phyloP scores from a whole-genome alignment of 1,140 invertebrate species.

The Bombus superbus region DNA sequence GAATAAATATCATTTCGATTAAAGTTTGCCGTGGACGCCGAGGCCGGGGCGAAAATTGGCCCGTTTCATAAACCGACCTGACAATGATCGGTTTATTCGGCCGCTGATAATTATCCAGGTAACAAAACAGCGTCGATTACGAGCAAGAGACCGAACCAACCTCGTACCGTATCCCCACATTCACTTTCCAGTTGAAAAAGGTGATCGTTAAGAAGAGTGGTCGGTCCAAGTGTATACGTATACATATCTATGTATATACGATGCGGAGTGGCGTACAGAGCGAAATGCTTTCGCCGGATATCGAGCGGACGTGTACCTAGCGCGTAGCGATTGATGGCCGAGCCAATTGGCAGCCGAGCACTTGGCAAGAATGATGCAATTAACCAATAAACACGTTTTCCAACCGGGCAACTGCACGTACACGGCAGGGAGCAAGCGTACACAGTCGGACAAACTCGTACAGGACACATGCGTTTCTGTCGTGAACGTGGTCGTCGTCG shows the following conservation, averaged over 20 bases:
- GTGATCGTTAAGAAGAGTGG: not conserved
- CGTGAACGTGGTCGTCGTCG: constrained; percentile 23
- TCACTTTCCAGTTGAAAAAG: not conserved
- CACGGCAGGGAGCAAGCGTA: constrained; percentile 26
- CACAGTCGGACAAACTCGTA: not conserved
- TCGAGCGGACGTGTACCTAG: constrained; percentile 60
- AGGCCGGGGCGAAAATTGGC: not conserved
- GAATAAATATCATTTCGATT: constrained; percentile 31
- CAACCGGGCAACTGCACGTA: constrained; percentile 63
- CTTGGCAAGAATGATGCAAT: constrained; percentile 80
- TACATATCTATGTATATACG: not conserved
- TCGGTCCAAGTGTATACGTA: no score
- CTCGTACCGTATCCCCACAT: not conserved
- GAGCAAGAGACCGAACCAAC: not conserved
- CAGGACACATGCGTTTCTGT: constrained; percentile 1
- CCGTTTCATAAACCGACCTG: constrained; percentile 17
- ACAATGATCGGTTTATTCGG: constrained; percentile 37
- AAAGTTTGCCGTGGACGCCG: not conserved
- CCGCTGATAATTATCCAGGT: not conserved
- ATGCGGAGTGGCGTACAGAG: constrained; percentile 12
- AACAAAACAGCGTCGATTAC: constrained; percentile 4
- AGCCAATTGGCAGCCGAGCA: constrained; percentile 76
- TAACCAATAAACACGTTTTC: constrained; percentile 79
- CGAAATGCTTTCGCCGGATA: constrained; percentile 68
- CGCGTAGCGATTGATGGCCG: constrained; percentile 71